Evolutionary conservation across 2,113 vertebrate species (phyloP).

Genomic region (Siniperca knerii): DNA sequence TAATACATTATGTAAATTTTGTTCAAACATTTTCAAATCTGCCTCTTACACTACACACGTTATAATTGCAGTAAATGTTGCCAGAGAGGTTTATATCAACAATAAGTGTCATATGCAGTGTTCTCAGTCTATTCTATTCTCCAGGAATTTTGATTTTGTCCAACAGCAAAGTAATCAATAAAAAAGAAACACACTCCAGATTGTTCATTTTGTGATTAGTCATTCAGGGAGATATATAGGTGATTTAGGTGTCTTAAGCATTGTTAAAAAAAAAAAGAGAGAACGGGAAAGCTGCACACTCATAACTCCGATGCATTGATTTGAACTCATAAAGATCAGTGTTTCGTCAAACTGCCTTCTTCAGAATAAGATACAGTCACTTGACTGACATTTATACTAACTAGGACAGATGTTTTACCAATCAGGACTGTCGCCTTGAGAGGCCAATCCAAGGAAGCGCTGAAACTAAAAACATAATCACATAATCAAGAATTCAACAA

Average conservation of each 20-base stretch:
- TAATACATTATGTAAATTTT: not conserved
- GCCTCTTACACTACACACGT: not conserved
- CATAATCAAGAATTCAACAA: too few relatives aligned
- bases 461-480: too few relatives aligned
- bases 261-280: not conserved
- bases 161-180: not conserved
- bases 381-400: not conserved
- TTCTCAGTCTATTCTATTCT: not conserved
- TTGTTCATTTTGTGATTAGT: not conserved
- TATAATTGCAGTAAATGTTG: not conserved
- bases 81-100: not conserved
- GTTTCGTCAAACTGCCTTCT: not conserved
- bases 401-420: not conserved
- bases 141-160: not conserved
- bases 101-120: not conserved
- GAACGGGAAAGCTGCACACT: not conserved
- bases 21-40: not conserved
- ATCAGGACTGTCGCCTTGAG: too few relatives aligned
- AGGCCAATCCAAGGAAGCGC: not conserved
- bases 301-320: not conserved
- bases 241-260: not conserved
- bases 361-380: not conserved
- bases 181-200: not conserved
- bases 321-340: not conserved
- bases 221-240: not conserved